A percentile compares a stretch with the other conserved stretches of the same genome.
These are phyloP conservation scores for Penaeus chinensis DNA, from an alignment of 1,140 invertebrate species.

Conservation along the genomic window DNA sequence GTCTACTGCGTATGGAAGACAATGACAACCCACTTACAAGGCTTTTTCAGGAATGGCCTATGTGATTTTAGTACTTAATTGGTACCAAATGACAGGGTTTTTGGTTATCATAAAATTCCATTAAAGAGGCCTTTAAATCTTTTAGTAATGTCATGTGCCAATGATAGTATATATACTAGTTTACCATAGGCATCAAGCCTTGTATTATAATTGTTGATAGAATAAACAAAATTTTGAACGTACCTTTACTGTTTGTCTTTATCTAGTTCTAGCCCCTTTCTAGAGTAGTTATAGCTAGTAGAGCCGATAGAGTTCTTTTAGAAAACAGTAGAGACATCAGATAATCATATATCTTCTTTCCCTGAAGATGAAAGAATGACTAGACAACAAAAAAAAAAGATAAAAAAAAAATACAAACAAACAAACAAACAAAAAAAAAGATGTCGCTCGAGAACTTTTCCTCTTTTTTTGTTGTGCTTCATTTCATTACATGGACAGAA, in stretches of 20 bases:
- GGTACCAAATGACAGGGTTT: conserved; percentile 59
- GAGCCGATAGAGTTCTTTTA: conserved; percentile 50
- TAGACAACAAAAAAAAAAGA: too few relatives aligned
- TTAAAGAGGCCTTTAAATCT: conserved; percentile 54
- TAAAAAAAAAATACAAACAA: too few relatives aligned
- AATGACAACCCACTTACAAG: conserved; percentile 45
- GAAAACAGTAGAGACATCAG: conserved; percentile 17
- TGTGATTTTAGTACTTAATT: conserved; percentile 49
- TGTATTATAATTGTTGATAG: conserved; percentile 63
- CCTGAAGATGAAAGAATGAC: conserved; percentile 25
- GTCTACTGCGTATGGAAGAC: conserved; percentile 48
- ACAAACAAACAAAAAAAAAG: too few relatives aligned
- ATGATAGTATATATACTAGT: conserved; percentile 59
- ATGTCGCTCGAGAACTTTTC: too few relatives aligned
- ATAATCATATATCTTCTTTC: conserved; percentile 31
- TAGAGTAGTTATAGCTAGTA: conserved; percentile 53
- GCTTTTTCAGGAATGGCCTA: conserved; percentile 54
- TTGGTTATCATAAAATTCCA: conserved; percentile 51
- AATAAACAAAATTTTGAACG: conserved; percentile 62
- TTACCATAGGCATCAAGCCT: conserved; percentile 60
- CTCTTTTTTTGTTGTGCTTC: too few relatives aligned
- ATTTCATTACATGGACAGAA: too few relatives aligned
- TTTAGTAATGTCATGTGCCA: conserved; percentile 60
- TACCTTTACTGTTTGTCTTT: conserved; percentile 63
- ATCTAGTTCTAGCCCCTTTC: conserved; percentile 61